phyloP scores from a whole-genome alignment of 2,797 vertebrate species.

The Hoplostethus mediterraneus region DNA sequence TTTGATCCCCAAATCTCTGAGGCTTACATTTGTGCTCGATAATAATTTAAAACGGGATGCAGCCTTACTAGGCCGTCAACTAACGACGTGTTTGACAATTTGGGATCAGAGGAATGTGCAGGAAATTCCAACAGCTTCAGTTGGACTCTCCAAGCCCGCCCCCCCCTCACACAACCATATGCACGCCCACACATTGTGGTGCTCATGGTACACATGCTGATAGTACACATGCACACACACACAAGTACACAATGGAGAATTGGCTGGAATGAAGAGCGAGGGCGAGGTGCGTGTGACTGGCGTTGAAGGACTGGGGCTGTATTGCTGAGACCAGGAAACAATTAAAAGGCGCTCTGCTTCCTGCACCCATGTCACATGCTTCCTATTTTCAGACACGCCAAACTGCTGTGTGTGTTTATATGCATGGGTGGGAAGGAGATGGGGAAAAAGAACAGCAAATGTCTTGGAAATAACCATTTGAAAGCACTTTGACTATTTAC shows the following conservation, averaged over 20 bases:
- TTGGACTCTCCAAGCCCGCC: conserved; percentile 34
- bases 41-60: conserved; percentile 17
- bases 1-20: no score
- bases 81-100: conserved; percentile 20
- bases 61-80: conserved; percentile 18
- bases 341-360: conserved; percentile 40
- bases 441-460: not conserved
- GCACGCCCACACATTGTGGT: conserved; percentile 19
- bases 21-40: conserved; percentile 15
- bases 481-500: conserved; percentile 12
- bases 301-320: conserved; percentile 27
- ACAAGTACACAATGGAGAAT: conserved; percentile 39
- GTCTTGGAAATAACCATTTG: not conserved
- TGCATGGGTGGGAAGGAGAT: not conserved
- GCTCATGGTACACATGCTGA: not conserved
- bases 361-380: conserved; percentile 26
- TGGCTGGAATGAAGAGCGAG: conserved; percentile 14
- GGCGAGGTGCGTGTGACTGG: conserved; percentile 39
- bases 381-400: conserved; percentile 12
- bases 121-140: conserved; percentile 67
- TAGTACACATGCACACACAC: conserved; percentile 21
- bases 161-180: not conserved
- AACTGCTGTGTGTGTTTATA: not conserved
- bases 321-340: conserved; percentile 52
- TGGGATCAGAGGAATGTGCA: conserved; percentile 50